Conservation (phyloP, 2,113 vertebrate genomes). For the Limnothrissa miodon region DNA sequence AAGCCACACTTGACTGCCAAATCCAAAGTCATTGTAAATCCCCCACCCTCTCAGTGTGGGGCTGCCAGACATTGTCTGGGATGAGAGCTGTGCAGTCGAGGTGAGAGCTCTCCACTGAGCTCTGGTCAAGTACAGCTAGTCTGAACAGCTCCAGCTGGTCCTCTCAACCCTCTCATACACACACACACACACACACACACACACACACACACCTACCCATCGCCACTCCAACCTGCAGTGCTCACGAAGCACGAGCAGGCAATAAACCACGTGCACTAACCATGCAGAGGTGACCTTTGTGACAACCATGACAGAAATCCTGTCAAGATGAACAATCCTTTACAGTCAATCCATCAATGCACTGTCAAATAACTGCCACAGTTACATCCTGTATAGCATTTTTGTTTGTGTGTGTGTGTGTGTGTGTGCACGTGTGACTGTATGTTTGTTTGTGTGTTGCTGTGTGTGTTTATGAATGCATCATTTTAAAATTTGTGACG, state of each 20-base stretch:
- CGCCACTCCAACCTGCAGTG: too few relatives aligned
- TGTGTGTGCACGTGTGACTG: background rate
- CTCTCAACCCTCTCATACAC: background rate
- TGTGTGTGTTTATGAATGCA: background rate
- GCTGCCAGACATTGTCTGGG: too few relatives aligned
- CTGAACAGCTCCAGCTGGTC: background rate
- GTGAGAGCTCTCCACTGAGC: background rate
- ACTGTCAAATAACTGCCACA: background rate
- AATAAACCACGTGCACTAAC: background rate
- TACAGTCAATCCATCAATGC: background rate
- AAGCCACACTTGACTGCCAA: background rate
- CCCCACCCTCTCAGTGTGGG: background rate
- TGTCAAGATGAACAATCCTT: background rate
- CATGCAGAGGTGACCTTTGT: background rate
- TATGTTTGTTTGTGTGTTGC: conserved; percentile 13
- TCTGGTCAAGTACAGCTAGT: background rate
- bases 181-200: background rate
- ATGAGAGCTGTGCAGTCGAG: background rate
- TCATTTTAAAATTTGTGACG: conserved; percentile 23
- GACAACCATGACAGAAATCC: background rate
- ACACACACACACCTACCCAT: background rate
- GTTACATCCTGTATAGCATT: background rate
- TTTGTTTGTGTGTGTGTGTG: background rate
- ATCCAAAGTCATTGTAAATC: background rate
- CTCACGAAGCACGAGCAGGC: background rate